Evolutionary conservation across 2,797 vertebrate genomes (phyloP).

Genomic region (Mastacembelus armatus): DNA sequence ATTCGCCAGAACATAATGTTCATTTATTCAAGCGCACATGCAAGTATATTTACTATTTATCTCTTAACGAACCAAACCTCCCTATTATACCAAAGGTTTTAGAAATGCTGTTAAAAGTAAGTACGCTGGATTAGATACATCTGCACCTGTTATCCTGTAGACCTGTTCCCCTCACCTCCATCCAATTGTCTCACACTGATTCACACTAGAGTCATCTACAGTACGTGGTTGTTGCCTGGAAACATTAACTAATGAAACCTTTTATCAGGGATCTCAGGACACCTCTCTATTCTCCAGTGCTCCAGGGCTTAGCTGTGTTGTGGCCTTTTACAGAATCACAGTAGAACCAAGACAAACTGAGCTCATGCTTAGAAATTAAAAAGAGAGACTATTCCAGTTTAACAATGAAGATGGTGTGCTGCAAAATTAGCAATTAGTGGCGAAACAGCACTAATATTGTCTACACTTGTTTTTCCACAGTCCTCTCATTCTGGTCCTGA

Average conservation of each 20-base stretch:
- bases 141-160: not conserved
- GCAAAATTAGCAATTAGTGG: conserved; percentile 2
- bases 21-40: too few relatives aligned
- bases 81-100: not conserved
- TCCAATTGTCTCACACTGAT: not conserved
- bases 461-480: not conserved
- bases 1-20: too few relatives aligned
- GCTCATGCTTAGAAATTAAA: not conserved
- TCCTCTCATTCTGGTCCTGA: not conserved
- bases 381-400: too few relatives aligned
- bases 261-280: not conserved
- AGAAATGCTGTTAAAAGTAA: not conserved
- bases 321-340: conserved; percentile 2
- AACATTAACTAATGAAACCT: conserved; percentile 48
- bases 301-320: not conserved
- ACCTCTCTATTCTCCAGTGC: not conserved
- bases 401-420: not conserved
- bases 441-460: not conserved
- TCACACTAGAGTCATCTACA: not conserved
- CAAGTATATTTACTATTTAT: too few relatives aligned
- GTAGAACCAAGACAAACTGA: not conserved
- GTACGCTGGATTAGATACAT: not conserved
- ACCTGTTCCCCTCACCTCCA: not conserved
- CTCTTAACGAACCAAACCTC: too few relatives aligned
- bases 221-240: conserved; percentile 16